Evolutionary conservation across 2,888 invertebrate species (phyloP).

Genomic region (Dione vanillae): DNA sequence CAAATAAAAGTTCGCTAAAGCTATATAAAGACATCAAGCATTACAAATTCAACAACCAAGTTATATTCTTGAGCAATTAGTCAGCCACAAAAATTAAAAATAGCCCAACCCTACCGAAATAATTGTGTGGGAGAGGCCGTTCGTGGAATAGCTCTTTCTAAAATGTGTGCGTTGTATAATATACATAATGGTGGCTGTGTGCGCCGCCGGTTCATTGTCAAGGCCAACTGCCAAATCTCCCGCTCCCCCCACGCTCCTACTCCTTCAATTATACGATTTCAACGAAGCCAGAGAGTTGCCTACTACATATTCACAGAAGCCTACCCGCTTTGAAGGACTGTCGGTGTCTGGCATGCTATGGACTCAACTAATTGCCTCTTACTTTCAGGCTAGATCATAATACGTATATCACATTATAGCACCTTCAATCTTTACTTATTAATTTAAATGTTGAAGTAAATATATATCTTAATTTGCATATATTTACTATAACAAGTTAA

Average conservation of each 20-base stretch:
- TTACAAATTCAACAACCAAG: not conserved
- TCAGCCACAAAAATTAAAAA: conserved; percentile 14
- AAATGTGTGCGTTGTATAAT: conserved; percentile 67
- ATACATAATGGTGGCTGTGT: conserved; percentile 62
- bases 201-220: conserved; percentile 82
- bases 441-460: no score
- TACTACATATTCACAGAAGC: conserved; percentile 57
- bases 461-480: no score
- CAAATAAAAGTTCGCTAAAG: no score
- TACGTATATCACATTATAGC: not conserved
- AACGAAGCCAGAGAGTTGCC: conserved; percentile 64
- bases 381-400: conserved; percentile 50
- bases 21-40: not conserved
- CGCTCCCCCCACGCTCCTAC: conserved; percentile 59
- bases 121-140: conserved; percentile 77
- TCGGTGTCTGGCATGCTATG: conserved; percentile 59
- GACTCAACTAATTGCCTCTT: conserved; percentile 48
- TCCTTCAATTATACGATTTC: conserved; percentile 72
- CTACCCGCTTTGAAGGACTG: conserved; percentile 52
- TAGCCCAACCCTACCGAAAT: conserved; percentile 53
- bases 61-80: not conserved
- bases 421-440: no score
- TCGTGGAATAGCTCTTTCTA: conserved; percentile 69
- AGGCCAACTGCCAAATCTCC: conserved; percentile 83
- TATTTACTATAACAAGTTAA: no score